Conservation (phyloP, 92 coral and sea anemone species). For the Epizoanthus illoricatus region DNA sequence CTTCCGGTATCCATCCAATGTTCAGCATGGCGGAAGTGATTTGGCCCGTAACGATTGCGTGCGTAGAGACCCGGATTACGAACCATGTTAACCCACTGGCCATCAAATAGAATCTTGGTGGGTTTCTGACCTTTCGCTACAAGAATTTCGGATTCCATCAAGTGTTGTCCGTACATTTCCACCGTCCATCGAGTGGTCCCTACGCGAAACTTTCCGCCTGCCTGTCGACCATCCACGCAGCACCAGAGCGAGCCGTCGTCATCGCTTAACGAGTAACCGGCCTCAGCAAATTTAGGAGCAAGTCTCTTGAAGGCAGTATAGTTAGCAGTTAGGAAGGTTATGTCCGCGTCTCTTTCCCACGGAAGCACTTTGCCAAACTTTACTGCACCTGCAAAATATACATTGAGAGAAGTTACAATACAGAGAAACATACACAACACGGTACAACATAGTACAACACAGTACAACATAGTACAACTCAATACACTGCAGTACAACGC, state of each 20-base stretch:
- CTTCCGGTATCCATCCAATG: slow-evolving; percentile 96
- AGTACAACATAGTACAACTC: too few species aligned
- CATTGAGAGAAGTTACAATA: not conserved
- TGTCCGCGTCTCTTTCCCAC: slow-evolving; percentile 99
- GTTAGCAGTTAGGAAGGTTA: slow-evolving; percentile 94
- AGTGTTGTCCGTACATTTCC: slow-evolving; percentile 92
- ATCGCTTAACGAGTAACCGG: slow-evolving; percentile 73
- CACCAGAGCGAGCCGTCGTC: slow-evolving; percentile 88
- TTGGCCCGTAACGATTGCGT: slow-evolving; percentile 93
- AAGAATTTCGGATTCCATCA: slow-evolving; percentile 94
- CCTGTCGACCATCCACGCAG: slow-evolving; percentile 92
- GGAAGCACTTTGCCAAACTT: slow-evolving; percentile 95
- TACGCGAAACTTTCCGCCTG: slow-evolving; percentile 89
- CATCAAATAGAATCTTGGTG: slow-evolving; percentile 87
- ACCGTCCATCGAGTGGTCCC: slow-evolving; percentile 82
- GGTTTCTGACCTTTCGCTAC: slow-evolving; percentile 87
- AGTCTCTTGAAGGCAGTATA: slow-evolving; percentile 87
- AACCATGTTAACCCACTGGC: slow-evolving; percentile 91
- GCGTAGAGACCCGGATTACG: slow-evolving; percentile 98
- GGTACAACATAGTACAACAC: not conserved
- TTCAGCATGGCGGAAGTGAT: slow-evolving; percentile 80
- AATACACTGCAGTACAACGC: too few species aligned
- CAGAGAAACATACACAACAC: not conserved
- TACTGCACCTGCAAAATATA: slow-evolving; percentile 75
- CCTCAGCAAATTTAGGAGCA: slow-evolving; percentile 51